A percentile compares a stretch with the other conserved stretches of the same genome.
Conservation (phyloP, 2,888 invertebrate species). For the Tetragonula carbonaria region DNA sequence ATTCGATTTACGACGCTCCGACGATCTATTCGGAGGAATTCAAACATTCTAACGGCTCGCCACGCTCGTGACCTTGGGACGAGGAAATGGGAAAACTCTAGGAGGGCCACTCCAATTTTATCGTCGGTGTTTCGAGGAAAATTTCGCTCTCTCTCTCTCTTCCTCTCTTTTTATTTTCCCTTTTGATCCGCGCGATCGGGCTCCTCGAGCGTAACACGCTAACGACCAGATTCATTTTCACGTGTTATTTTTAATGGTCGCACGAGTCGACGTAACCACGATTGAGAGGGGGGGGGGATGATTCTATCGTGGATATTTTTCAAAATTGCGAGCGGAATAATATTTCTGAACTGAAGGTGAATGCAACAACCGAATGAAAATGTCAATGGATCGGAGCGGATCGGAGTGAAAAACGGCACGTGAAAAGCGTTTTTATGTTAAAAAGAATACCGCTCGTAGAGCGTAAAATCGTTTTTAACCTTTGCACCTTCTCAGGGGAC, state of each 20-base stretch:
- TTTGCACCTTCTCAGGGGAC: too few relatives aligned
- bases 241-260: neutral
- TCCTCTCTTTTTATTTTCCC: neutral
- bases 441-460: too few relatives aligned
- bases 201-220: neutral
- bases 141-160: neutral
- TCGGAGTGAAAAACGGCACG: neutral
- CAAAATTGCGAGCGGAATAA: too few relatives aligned
- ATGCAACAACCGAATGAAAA: neutral
- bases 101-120: neutral
- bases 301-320: neutral
- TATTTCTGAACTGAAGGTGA: too few relatives aligned
- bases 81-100: neutral
- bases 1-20: constrained; percentile 3
- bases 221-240: neutral
- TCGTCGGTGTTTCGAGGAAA: neutral
- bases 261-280: too few relatives aligned
- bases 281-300: too few relatives aligned
- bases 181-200: too few relatives aligned
- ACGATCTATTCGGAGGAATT: constrained; percentile 1
- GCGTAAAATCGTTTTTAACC: too few relatives aligned
- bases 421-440: neutral
- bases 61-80: constrained; percentile 1
- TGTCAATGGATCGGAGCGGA: neutral
- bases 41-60: constrained; percentile 6